These are phyloP conservation scores for Cariama cristata DNA, from an alignment of 2,113 vertebrate genomes.

Conservation along the genomic window DNA sequence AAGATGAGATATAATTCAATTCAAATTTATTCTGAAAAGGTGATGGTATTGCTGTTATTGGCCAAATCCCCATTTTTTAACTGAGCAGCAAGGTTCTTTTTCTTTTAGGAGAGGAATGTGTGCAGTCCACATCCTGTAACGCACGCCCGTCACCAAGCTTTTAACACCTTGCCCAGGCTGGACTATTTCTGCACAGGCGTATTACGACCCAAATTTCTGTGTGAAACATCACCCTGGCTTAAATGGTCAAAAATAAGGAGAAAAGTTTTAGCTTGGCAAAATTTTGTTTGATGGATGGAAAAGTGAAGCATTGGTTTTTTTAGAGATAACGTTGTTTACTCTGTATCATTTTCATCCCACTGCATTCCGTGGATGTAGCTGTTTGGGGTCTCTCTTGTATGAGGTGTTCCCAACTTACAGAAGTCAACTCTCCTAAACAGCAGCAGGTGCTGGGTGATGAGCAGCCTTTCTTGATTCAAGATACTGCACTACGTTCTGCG, in stretches of 20 bases:
- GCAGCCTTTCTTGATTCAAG: not conserved
- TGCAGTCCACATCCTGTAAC: not conserved
- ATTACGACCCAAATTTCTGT: not conserved
- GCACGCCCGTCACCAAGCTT: not conserved
- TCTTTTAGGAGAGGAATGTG: not conserved
- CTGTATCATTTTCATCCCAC: rapidly evolving
- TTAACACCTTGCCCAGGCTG: not conserved
- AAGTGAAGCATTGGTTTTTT: not conserved
- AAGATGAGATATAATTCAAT: not conserved
- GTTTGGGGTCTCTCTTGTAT: not conserved
- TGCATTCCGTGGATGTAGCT: not conserved
- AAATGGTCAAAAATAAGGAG: not conserved
- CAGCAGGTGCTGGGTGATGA: not conserved
- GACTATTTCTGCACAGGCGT: not conserved
- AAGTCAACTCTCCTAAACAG: not conserved
- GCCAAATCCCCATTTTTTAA: not conserved
- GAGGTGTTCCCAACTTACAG: not conserved
- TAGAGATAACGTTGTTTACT: not conserved
- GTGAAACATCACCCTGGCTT: not conserved
- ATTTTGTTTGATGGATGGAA: not conserved
- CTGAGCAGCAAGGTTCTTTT: not conserved
- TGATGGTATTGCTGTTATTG: not conserved
- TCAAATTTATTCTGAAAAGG: not conserved
- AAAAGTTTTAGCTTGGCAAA: not conserved
- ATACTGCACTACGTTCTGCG: not conserved